Base-by-base conservation (phyloP, 2,113 vertebrate species). In the Nycticebus coucang region DNA sequence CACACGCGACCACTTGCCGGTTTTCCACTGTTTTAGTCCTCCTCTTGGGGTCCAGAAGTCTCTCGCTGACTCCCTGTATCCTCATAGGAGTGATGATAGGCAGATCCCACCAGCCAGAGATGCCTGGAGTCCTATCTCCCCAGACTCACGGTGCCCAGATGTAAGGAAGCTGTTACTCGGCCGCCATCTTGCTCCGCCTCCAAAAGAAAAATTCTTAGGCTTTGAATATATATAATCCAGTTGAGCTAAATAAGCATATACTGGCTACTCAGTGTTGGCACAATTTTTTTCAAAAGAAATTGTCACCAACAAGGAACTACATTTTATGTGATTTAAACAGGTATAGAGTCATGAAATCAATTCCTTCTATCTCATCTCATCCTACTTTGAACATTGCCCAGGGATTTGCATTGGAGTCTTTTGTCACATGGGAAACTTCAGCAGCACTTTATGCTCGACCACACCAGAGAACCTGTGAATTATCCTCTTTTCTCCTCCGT, bases 201-300 rank as follows among this genome's bases (percentile, higher is more conserved):
- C n/a, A n/a, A n/a, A n/a, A n/a, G n/a, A 77, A 64, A 80, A 92
- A 53, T 83, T 93, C 41, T 85, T 75, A 72, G 86, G 26, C 91
- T 89, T 81, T 19, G 3, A 87, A 18, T 72, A 33, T 72, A 33
- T 88, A 71, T 92, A 86, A 12, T 94, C 22, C 6, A 21, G 33
- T 9, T 96, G 35, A 87, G 22, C 33, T 50, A 4, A 72, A 55
- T 85, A 33, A 57, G 2, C 62, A 17, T 62, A 45, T 41, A 50
- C n/a, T 97, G 83, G 53, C 45, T 50, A 50, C 45, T 50, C 45
- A 50, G 21, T 30, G 45, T 55, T 66, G 30, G 30, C 14, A 71
- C 9, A 55, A 1, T 33, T 57, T 94, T 68, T 95, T 87, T 62
- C 5, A 28, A 37, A 60, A 74, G 28, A 69, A 3, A 35, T 45